Evolutionary conservation across 2,888 invertebrate genomes (phyloP).

Genomic region (Lasioglossum zephyrum): DNA sequence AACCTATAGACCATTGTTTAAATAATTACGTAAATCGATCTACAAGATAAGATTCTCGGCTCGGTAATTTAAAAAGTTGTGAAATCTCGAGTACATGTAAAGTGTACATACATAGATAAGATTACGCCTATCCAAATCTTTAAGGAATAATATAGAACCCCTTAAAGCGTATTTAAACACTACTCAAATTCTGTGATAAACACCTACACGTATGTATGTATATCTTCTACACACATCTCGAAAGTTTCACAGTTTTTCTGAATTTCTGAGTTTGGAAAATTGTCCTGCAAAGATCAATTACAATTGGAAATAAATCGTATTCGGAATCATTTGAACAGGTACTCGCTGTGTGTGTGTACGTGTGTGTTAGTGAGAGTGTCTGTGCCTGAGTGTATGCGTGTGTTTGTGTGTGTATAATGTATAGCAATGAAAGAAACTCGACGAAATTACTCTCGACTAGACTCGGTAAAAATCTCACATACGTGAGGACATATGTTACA

Average conservation of each 20-base stretch:
- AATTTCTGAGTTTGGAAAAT: neutral
- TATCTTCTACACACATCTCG: neutral
- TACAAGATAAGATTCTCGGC: neutral
- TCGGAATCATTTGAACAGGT: constrained; percentile 65
- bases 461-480: constrained; percentile 30
- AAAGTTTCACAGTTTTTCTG: neutral
- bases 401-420: constrained; percentile 38
- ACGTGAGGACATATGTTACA: constrained; percentile 39
- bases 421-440: constrained; percentile 41
- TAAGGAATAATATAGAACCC: neutral
- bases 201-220: neutral
- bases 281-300: constrained; percentile 7
- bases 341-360: constrained; percentile 41
- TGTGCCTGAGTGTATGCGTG: constrained; percentile 8
- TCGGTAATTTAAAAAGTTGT: neutral
- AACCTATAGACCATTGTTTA: neutral
- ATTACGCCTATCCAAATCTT: neutral
- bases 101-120: neutral
- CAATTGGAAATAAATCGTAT: constrained; percentile 29
- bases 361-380: neutral
- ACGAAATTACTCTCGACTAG: constrained; percentile 57
- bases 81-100: neutral
- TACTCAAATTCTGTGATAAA: neutral
- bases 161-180: neutral
- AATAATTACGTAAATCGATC: neutral